These are phyloP conservation scores for Galerucella calmariensis DNA, from an alignment of 2,888 invertebrate genomes.

Conservation along the genomic window DNA sequence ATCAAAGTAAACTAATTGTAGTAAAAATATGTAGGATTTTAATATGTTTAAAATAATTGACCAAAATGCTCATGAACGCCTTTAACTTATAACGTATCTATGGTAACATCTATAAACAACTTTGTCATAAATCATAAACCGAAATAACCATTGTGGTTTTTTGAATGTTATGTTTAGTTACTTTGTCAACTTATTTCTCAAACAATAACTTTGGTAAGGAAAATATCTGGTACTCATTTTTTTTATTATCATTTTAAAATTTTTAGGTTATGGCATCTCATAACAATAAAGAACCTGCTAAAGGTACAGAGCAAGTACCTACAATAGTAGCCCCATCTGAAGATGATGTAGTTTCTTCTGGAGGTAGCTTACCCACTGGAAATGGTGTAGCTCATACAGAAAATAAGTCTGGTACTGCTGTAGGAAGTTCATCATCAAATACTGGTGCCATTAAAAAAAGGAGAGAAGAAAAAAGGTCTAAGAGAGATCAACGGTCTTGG, in stretches of 20 bases:
- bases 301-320: not conserved
- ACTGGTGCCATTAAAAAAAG: constrained; percentile 42
- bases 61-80: not conserved
- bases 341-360: not conserved
- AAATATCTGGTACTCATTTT: not conserved
- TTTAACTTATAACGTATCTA: not conserved
- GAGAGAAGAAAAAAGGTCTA: constrained; percentile 45
- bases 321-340: not conserved
- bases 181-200: not conserved
- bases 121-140: not conserved
- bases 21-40: not conserved
- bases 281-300: not conserved
- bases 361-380: constrained; percentile 2
- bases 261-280: constrained; percentile 19
- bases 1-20: not conserved
- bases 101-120: constrained; percentile 3
- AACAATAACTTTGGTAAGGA: not conserved
- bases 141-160: not conserved
- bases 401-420: not conserved
- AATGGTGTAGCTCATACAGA: not conserved
- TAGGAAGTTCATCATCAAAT: not conserved
- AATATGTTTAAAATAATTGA: not conserved
- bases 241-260: not conserved
- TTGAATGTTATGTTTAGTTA: not conserved
- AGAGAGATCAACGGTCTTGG: constrained; percentile 69